Conservation (phyloP, 2,888 invertebrate species). For the Incurvaria masculella region DNA sequence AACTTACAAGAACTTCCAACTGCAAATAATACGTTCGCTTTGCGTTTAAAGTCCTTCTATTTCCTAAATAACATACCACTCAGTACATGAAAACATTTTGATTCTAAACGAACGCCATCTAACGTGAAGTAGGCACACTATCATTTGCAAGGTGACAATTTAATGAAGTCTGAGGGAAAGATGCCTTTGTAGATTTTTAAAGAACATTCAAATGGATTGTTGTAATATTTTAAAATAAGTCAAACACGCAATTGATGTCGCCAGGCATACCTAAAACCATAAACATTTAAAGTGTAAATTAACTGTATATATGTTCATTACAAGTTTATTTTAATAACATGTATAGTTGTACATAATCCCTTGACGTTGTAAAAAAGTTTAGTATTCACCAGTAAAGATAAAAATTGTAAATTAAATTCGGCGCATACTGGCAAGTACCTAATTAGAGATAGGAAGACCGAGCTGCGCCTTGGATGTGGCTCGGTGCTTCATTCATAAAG, state of each 20-base stretch:
- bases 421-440: conserved; percentile 59
- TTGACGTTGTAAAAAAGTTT: conserved; percentile 51
- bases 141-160: too few species aligned
- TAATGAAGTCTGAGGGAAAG: conserved; percentile 58
- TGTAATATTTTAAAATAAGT: conserved; percentile 26
- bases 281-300: background rate
- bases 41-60: too few species aligned
- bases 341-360: conserved; percentile 44
- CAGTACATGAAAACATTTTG: too few species aligned
- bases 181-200: conserved; percentile 57
- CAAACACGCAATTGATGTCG: conserved; percentile 45
- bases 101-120: too few species aligned
- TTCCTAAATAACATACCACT: too few species aligned
- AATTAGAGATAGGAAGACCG: conserved; percentile 43
- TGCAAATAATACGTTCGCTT: too few species aligned
- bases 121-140: too few species aligned
- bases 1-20: too few species aligned
- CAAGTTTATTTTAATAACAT: background rate
- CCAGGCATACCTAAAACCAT: conserved; percentile 43
- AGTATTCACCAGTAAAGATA: conserved; percentile 28
- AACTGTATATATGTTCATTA: background rate
- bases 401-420: conserved; percentile 44
- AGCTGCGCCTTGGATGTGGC: too few species aligned
- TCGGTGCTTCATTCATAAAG: too few species aligned
- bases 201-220: conserved; percentile 40